Evolutionary conservation across 2,888 invertebrate genomes (phyloP).

Genomic region (Clunio marinus): DNA sequence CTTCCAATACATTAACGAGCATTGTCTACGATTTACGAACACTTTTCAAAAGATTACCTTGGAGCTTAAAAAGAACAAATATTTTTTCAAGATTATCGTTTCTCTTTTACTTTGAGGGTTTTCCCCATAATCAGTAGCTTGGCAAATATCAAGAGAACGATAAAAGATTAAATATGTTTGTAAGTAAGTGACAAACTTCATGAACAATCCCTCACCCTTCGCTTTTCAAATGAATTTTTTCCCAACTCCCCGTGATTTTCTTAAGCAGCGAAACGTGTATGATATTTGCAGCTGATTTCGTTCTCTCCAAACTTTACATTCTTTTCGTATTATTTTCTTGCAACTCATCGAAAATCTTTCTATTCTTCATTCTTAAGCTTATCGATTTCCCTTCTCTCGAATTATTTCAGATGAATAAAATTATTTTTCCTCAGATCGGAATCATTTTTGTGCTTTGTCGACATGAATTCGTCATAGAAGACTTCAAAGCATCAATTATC

Average conservation of each 20-base stretch:
- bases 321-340: neutral
- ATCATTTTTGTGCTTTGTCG: too few species aligned
- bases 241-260: neutral
- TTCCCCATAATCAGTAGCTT: too few species aligned
- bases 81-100: conserved; percentile 9
- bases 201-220: neutral
- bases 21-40: neutral
- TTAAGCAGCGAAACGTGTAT: neutral
- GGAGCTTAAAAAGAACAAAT: conserved; percentile 25
- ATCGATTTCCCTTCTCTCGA: too few species aligned
- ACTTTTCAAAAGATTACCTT: conserved; percentile 12
- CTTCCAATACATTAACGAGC: conserved; percentile 13
- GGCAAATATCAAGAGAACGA: too few species aligned
- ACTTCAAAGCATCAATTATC: too few species aligned
- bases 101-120: neutral
- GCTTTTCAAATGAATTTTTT: neutral
- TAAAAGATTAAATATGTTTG: too few species aligned
- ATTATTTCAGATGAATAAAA: neutral
- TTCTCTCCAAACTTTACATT: neutral
- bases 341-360: neutral
- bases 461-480: too few species aligned
- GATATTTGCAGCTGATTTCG: conserved; percentile 24
- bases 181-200: too few species aligned
- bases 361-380: neutral
- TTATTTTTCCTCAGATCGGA: too few species aligned